These are phyloP conservation scores for Leptopterna dolabrata DNA, from an alignment of 2,888 invertebrate species.

Conservation along the genomic window DNA sequence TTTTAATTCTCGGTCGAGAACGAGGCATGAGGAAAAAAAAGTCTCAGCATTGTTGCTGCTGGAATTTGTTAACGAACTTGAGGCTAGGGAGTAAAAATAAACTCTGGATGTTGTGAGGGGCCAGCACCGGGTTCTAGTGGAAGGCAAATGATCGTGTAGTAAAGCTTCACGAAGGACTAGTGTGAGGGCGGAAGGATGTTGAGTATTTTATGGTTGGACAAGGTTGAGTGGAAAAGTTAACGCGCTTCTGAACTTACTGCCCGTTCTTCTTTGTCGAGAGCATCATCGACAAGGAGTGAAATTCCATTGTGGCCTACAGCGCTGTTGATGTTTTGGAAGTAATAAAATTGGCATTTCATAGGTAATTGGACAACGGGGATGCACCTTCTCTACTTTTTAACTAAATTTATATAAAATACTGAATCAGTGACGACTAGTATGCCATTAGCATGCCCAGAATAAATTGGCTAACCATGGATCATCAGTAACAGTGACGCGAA, in stretches of 20 bases:
- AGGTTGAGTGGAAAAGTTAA: conserved; percentile 49
- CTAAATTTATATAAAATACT: too few species aligned
- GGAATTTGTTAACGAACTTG: conserved; percentile 46
- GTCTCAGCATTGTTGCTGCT: conserved; percentile 16
- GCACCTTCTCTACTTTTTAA: too few species aligned
- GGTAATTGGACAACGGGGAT: too few species aligned
- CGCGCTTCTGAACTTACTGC: conserved; percentile 23
- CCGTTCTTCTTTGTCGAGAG: background rate
- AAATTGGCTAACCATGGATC: too few species aligned
- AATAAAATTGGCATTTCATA: background rate
- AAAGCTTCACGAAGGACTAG: conserved; percentile 18
- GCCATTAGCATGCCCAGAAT: too few species aligned
- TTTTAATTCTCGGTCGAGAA: conserved; percentile 39
- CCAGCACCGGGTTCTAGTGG: background rate
- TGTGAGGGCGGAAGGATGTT: conserved; percentile 22
- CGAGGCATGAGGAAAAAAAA: background rate
- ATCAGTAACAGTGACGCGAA: too few species aligned
- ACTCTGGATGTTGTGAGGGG: background rate
- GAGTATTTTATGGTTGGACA: conserved; percentile 49
- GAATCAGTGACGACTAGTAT: too few species aligned
- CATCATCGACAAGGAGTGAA: background rate
- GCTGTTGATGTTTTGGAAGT: background rate
- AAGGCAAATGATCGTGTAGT: conserved; percentile 45
- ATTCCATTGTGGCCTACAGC: background rate
- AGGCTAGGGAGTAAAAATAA: background rate